Percentiles rank a stretch among this genome's conserved stretches.
Conservation (phyloP, 2,888 invertebrate genomes). For the Tanypteryx hageni region DNA sequence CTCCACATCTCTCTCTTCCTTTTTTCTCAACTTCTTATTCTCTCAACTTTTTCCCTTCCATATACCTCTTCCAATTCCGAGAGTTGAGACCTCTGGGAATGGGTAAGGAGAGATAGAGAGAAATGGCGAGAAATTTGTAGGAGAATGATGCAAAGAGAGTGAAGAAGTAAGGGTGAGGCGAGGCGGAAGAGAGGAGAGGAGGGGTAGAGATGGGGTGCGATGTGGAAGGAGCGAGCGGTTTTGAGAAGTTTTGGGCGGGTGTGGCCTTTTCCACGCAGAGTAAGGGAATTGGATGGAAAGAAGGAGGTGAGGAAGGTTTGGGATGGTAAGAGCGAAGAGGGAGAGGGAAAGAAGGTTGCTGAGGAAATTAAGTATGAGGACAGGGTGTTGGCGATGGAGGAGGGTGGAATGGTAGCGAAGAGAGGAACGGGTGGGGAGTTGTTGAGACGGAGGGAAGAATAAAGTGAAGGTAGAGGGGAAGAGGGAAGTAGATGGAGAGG, state of each 20-base stretch:
- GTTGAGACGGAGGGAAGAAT: not conserved
- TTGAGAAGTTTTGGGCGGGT: slow-evolving; percentile 37
- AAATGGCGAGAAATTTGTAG: not conserved
- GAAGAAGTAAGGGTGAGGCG: not conserved
- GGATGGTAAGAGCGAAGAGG: not conserved
- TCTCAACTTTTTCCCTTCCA: not conserved
- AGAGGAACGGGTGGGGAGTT: not conserved
- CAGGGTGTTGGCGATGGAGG: slow-evolving; percentile 45
- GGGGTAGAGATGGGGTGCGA: not conserved
- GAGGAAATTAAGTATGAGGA: slow-evolving; percentile 57
- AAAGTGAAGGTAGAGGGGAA: slow-evolving; percentile 7
- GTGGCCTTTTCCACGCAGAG: slow-evolving; percentile 19
- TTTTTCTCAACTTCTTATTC: not conserved
- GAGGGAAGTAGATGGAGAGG: not conserved
- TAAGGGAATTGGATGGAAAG: slow-evolving; percentile 44
- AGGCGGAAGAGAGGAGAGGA: not conserved
- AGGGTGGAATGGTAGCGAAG: not conserved
- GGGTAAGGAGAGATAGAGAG: not conserved
- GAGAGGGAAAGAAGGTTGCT: not conserved
- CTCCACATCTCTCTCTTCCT: not conserved
- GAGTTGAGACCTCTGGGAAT: not conserved
- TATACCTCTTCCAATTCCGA: not conserved
- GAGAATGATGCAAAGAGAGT: not conserved
- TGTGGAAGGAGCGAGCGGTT: slow-evolving; percentile 26
- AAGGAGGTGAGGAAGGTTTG: slow-evolving; percentile 16